Base-by-base conservation (phyloP, 2,113 vertebrate genomes). In the Indicator indicator region DNA sequence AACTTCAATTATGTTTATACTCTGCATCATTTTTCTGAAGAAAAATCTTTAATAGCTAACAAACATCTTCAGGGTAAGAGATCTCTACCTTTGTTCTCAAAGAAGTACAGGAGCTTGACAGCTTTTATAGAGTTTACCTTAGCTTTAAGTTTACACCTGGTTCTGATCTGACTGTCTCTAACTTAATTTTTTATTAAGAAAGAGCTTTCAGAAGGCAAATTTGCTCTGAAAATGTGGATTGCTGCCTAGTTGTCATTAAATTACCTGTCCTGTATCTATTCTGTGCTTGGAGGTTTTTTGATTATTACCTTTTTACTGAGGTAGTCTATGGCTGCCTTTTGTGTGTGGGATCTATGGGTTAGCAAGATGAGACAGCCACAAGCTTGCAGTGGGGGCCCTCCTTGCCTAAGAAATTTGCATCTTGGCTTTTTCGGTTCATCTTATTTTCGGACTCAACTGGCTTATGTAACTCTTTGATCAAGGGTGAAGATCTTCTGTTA, bases 341-440 rank as follows among this genome's bases (percentile, higher is more conserved):
- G 55, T 78, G 17, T 72, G 6, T 62, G 5, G 5, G 2, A 6
- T 46, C n/a, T 40, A 0, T 19, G 27, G 19, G 3, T 72, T 85
- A 62, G 50, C 8, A 54, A 9, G 23, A 65, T 50, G 16, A 69
- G 10, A 12, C 40, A 18, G 24, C 23, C 8, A 59, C 9, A 4
- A 55, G 17, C 19, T 77, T 77, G 32, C 19, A 46, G 18, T 10
- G 3, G 8, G 56, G 24, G 28, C 2, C 10, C 3, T 75, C 50
- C 50, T 82, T 87, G 2, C 30, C 44, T 58, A 32, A 89, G 59
- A 19, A 76, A 23, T 58, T 54, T 62, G 7, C 3, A 2, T 36
- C 4, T 69, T 58, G 26, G 4, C 4, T 9, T 16, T 76, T 73
- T 72, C 50, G 6, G 0, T 26, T 56, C 0, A 4, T 64, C 4